Conservation (phyloP, 2,113 vertebrate genomes). For the Ceuthmochares aereus region DNA sequence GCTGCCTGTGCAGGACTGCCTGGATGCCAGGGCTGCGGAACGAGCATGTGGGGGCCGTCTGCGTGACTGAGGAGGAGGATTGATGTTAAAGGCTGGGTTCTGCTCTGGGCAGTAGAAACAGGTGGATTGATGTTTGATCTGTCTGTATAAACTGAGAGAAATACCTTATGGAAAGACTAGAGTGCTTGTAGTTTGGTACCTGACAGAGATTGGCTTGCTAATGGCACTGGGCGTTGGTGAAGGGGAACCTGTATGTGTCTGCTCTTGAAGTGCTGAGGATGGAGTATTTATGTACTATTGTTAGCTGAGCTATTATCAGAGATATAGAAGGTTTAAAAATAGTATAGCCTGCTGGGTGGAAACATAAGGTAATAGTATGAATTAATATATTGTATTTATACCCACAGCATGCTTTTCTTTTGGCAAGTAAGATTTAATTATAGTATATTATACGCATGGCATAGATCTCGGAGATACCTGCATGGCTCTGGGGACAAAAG, state of each 20-base stretch:
- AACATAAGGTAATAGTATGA: conserved; percentile 28
- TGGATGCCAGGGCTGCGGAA: neutral
- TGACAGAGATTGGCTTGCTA: neutral
- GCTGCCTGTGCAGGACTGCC: neutral
- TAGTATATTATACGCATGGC: neutral
- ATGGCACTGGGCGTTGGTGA: neutral
- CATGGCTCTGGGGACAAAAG: neutral
- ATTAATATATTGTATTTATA: conserved; percentile 53
- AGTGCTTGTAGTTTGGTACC: neutral
- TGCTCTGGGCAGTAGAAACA: neutral
- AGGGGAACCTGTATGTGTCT: neutral
- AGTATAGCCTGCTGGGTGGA: conserved; percentile 29
- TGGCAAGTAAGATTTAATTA: neutral
- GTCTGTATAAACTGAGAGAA: neutral
- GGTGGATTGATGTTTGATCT: neutral
- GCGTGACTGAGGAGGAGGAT: neutral
- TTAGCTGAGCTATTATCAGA: conserved; percentile 54
- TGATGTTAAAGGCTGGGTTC: neutral
- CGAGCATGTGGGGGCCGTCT: accelerated
- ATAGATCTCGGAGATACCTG: neutral
- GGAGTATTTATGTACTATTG: conserved; percentile 41
- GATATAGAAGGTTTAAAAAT: conserved; percentile 67
- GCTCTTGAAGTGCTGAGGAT: conserved; percentile 13
- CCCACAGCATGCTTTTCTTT: neutral
- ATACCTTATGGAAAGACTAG: neutral